Evolutionary conservation across 2,113 vertebrate species (phyloP).

Genomic region (Romanogobio albipinnatus): DNA sequence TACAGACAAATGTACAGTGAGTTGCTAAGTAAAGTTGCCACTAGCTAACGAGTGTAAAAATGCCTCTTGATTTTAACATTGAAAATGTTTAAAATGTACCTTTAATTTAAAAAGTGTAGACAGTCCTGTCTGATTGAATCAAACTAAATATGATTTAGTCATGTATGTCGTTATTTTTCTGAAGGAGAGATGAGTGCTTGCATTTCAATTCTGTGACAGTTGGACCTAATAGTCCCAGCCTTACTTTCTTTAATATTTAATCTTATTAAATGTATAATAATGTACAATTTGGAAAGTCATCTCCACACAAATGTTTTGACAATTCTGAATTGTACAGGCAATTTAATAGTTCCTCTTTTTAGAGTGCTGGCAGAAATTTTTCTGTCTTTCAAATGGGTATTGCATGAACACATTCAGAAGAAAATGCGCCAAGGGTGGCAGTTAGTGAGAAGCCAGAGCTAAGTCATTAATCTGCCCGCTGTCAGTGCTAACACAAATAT

Average conservation of each 20-base stretch:
- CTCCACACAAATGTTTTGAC: not conserved
- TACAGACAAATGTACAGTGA: not conserved
- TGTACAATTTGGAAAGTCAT: not conserved
- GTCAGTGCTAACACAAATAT: slow-evolving; percentile 31
- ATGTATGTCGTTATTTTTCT: not conserved
- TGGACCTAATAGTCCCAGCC: no score
- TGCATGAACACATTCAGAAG: slow-evolving; percentile 24
- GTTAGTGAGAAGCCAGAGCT: slow-evolving; percentile 41
- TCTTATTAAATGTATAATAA: not conserved
- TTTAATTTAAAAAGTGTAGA: not conserved
- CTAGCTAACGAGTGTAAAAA: not conserved
- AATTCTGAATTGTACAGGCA: slow-evolving; percentile 57
- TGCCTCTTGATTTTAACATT: not conserved
- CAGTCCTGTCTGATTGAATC: not conserved
- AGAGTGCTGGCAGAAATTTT: slow-evolving; percentile 27
- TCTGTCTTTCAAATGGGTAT: slow-evolving; percentile 3
- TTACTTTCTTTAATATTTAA: slow-evolving; percentile 2
- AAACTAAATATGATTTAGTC: slow-evolving; percentile 3
- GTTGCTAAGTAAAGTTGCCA: not conserved
- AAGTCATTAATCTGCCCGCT: slow-evolving; percentile 27
- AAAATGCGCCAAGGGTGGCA: slow-evolving; percentile 54
- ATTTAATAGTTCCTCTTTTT: slow-evolving; percentile 57
- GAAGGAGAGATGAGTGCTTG: not conserved
- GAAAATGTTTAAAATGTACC: not conserved
- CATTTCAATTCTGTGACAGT: not conserved